Evolutionary conservation across 2,113 vertebrate species (phyloP).

Genomic region (Piprites chloris): DNA sequence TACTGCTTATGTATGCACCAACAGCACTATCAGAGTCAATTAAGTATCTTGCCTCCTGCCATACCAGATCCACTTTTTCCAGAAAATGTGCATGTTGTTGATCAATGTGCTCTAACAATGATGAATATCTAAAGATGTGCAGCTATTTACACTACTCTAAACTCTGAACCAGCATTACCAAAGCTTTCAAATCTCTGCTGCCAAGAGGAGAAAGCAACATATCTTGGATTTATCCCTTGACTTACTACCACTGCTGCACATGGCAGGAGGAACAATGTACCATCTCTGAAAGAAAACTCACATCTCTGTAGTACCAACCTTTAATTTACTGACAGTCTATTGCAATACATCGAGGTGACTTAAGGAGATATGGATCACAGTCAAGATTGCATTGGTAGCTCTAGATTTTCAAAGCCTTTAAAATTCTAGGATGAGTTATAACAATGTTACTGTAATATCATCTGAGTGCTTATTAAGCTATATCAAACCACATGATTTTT

Average conservation of each 20-base stretch:
- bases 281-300: not conserved
- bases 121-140: not conserved
- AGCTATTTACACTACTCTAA: not conserved
- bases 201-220: not conserved
- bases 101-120: not conserved
- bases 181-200: not conserved
- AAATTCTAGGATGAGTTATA: not conserved
- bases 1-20: not conserved
- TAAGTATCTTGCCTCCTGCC: not conserved
- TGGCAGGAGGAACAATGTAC: not conserved
- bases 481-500: not conserved
- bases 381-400: not conserved
- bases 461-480: not conserved
- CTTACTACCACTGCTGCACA: not conserved
- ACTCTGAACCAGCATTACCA: not conserved
- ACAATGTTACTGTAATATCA: not conserved
- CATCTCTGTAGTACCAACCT: not conserved
- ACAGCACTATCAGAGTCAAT: not conserved
- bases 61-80: not conserved
- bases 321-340: not conserved
- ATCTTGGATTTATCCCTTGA: not conserved
- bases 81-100: not conserved
- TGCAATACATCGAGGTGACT: not conserved
- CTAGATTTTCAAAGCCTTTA: not conserved
- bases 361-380: not conserved